phyloP scores from a whole-genome alignment of 2,797 vertebrate species.

The Aplochiton taeniatus region DNA sequence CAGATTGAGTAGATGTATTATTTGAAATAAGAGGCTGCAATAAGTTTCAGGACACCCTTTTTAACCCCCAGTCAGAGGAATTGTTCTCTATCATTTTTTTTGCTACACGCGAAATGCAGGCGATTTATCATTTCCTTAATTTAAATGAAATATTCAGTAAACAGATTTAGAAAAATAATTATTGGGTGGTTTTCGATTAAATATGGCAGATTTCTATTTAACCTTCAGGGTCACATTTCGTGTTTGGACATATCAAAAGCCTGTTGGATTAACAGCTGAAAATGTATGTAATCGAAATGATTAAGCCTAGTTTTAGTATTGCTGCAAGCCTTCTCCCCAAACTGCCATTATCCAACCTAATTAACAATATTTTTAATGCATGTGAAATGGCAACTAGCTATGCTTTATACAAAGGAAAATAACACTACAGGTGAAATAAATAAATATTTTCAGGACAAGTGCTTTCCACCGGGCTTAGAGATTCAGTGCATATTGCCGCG shows the following conservation, averaged over 20 bases:
- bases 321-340: background rate
- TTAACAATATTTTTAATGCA: background rate
- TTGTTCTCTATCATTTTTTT: slow-evolving; percentile 8
- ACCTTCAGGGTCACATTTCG: slow-evolving; percentile 25
- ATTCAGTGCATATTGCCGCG: no score
- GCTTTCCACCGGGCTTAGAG: no score
- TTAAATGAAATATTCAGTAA: slow-evolving; percentile 32
- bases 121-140: slow-evolving; percentile 25
- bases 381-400: no score
- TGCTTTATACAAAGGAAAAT: no score
- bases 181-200: slow-evolving; percentile 28
- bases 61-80: slow-evolving; percentile 35
- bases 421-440: no score
- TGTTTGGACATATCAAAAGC: slow-evolving; percentile 37
- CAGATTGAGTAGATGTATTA: slow-evolving; percentile 23
- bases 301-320: slow-evolving; percentile 1
- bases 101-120: slow-evolving; percentile 21
- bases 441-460: no score
- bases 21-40: slow-evolving; percentile 39
- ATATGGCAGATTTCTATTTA: slow-evolving; percentile 28
- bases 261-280: slow-evolving; percentile 31
- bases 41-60: slow-evolving; percentile 34
- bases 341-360: slow-evolving; percentile 14
- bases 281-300: slow-evolving; percentile 43
- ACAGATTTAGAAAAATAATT: slow-evolving; percentile 9